Conservation (phyloP, 2,113 vertebrate genomes). For the Numenius arquata region DNA sequence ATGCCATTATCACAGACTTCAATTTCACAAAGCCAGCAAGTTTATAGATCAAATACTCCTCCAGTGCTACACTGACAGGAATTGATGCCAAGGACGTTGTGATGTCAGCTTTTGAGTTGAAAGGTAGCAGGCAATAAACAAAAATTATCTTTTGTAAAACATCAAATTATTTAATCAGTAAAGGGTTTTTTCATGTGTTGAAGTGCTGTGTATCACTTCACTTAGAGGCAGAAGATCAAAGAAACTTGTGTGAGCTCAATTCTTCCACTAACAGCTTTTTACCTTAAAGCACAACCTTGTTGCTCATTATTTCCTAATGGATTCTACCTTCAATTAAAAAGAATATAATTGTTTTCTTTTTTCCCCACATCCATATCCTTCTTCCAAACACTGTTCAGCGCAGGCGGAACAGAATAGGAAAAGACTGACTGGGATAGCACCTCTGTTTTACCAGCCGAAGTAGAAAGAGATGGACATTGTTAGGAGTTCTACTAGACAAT, state of each 20-base stretch:
- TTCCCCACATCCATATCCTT: rapidly evolving
- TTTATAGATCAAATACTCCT: not conserved
- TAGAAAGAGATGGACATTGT: not conserved
- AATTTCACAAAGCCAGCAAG: not conserved
- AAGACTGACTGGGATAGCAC: not conserved
- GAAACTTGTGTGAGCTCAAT: not conserved
- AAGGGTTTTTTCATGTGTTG: not conserved
- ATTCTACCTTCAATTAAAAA: not conserved
- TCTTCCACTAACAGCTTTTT: not conserved
- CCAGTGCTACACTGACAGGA: not conserved
- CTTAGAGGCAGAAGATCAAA: not conserved
- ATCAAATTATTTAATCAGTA: not conserved
- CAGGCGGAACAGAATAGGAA: not conserved
- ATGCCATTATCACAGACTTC: not conserved
- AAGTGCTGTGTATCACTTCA: not conserved
- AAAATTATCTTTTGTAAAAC: not conserved
- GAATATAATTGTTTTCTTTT: not conserved
- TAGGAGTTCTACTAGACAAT: not conserved
- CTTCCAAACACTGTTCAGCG: not conserved
- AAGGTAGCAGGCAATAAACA: not conserved
- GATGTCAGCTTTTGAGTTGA: not conserved
- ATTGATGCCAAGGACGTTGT: not conserved
- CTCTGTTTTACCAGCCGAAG: not conserved
- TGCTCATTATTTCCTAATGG: not conserved
- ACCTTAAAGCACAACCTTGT: not conserved